Percentiles rank a stretch among this genome's conserved stretches.
These are phyloP conservation scores for Chondrosia reniformis DNA, from an alignment of 37 sponge, comb jelly and placozoan genomes.

Conservation along the genomic window DNA sequence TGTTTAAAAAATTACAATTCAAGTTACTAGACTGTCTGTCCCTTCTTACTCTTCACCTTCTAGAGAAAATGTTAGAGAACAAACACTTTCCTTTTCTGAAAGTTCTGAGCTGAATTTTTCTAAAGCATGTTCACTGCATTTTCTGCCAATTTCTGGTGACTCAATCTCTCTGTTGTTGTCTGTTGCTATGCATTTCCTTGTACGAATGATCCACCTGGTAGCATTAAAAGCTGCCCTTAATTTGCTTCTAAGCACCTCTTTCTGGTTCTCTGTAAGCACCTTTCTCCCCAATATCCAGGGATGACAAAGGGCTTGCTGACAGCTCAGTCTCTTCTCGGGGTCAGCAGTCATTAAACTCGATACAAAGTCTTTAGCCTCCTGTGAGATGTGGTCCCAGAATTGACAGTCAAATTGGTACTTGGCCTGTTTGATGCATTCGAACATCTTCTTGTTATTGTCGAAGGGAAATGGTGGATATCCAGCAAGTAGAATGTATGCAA, in stretches of 20 bases:
- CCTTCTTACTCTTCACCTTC: too few relatives aligned
- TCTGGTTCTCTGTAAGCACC: background rate
- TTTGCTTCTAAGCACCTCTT: background rate
- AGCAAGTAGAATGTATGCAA: conserved; percentile 14
- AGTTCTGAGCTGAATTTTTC: too few relatives aligned
- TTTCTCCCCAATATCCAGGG: conserved; percentile 24
- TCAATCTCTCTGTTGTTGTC: too few relatives aligned
- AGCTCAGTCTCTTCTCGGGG: background rate
- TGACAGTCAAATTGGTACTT: conserved; percentile 3
- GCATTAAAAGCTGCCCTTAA: conserved; percentile 1
- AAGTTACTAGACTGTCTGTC: too few relatives aligned
- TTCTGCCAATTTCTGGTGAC: too few relatives aligned
- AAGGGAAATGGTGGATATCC: conserved; percentile 15
- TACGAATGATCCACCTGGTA: background rate
- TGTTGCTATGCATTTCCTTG: background rate
- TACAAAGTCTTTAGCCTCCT: conserved; percentile 23
- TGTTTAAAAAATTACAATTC: too few relatives aligned
- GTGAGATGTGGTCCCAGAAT: conserved; percentile 10
- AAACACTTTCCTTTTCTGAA: too few relatives aligned
- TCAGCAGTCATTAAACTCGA: background rate
- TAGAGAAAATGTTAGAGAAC: too few relatives aligned
- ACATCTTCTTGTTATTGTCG: conserved; percentile 2
- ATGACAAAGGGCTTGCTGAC: conserved; percentile 1
- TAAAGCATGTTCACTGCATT: too few relatives aligned
- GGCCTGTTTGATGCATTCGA: background rate